Conservation (phyloP, 2,113 vertebrate species). For the Vulpes lagopus region DNA sequence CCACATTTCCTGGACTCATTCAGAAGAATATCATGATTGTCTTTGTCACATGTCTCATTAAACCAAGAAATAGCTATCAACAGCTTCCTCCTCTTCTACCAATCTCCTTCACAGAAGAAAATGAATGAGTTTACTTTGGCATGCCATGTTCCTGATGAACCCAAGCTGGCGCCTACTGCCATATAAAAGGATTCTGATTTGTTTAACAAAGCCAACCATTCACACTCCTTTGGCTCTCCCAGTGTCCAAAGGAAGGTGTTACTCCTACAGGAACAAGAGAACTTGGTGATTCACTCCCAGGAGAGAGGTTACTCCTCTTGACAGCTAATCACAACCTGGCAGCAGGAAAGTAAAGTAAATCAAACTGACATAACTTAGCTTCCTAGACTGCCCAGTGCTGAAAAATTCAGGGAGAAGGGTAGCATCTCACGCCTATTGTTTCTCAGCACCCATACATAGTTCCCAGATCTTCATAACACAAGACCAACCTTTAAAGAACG, state of each 20-base stretch:
- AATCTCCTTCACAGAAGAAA: not conserved
- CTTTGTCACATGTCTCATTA: not conserved
- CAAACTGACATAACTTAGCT: not conserved
- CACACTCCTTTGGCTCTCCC: not conserved
- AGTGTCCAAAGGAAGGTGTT: not conserved
- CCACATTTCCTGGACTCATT: not conserved
- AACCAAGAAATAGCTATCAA: not conserved
- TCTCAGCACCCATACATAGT: not conserved
- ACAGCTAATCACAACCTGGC: not conserved
- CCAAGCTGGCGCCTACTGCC: not conserved
- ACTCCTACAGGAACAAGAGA: not conserved
- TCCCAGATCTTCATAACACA: not conserved
- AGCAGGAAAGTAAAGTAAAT: not conserved
- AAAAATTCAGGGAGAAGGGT: not conserved
- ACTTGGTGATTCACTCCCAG: conserved; percentile 28
- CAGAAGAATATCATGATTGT: not conserved
- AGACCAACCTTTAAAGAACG: not conserved
- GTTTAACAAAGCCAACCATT: conserved; percentile 35
- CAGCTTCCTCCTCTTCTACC: not conserved
- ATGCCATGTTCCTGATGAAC: not conserved
- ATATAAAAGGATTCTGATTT: conserved; percentile 28
- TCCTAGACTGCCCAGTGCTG: not conserved
- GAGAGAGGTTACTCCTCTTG: not conserved
- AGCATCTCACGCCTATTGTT: not conserved
- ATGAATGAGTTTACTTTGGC: not conserved